Conservation (phyloP, 2,888 invertebrate genomes). For the Polietes domitor region DNA sequence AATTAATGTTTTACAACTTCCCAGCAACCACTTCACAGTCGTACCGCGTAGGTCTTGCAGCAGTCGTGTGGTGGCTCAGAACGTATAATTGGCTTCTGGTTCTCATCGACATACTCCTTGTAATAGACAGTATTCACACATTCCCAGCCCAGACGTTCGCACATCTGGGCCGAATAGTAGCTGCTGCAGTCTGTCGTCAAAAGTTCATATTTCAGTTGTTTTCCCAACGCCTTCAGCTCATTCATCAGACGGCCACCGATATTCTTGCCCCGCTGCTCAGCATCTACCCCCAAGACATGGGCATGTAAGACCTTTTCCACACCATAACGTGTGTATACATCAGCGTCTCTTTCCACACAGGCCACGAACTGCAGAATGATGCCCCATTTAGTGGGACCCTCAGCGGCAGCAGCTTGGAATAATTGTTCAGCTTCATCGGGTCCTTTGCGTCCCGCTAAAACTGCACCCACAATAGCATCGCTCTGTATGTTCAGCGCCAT, state of each 20-base stretch:
- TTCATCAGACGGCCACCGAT: constrained; percentile 73
- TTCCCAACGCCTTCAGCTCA: constrained; percentile 70
- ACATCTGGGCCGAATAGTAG: constrained; percentile 74
- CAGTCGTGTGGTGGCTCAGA: constrained; percentile 74
- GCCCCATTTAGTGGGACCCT: constrained; percentile 75
- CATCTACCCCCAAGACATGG: constrained; percentile 75
- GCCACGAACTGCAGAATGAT: constrained; percentile 73
- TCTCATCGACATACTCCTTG: constrained; percentile 71
- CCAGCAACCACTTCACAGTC: no score
- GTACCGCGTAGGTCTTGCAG: constrained; percentile 73
- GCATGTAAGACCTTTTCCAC: constrained; percentile 74
- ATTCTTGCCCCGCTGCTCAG: constrained; percentile 72
- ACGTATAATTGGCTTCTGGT: constrained; percentile 72
- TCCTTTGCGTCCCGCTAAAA: constrained; percentile 76
- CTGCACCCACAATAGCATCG: constrained; percentile 72
- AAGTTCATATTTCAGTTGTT: constrained; percentile 71
- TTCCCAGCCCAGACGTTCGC: constrained; percentile 73
- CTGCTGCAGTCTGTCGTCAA: constrained; percentile 77
- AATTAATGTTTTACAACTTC: no score
- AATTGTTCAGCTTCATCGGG: constrained; percentile 70
- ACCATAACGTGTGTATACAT: constrained; percentile 72
- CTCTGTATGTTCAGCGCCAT: constrained; percentile 63
- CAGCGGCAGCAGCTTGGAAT: constrained; percentile 68
- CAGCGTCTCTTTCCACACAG: constrained; percentile 72
- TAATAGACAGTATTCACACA: constrained; percentile 72